Percentiles rank a stretch among this genome's conserved stretches.
Evolutionary conservation across 2,797 vertebrate genomes (phyloP).

Genomic region (Amazona ochrocephala): DNA sequence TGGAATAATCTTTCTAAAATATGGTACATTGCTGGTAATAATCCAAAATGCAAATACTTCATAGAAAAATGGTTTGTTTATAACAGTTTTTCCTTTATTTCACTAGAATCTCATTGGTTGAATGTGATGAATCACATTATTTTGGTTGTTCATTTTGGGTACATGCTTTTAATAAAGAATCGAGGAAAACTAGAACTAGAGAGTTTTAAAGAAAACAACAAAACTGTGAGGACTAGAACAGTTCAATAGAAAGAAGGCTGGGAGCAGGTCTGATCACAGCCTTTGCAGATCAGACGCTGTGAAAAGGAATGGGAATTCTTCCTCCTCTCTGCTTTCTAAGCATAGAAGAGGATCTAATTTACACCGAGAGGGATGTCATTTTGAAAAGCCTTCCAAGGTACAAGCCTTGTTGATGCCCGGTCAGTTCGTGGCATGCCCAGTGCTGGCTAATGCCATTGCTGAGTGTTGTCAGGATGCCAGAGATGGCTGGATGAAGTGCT

Average conservation of each 20-base stretch:
- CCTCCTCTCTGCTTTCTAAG: not conserved
- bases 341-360: not conserved
- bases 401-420: too few relatives aligned
- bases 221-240: not conserved
- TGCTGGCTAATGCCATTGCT: not conserved
- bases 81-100: not conserved
- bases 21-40: not conserved
- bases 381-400: not conserved
- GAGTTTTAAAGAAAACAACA: not conserved
- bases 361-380: not conserved
- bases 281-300: not conserved
- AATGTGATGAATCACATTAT: not conserved
- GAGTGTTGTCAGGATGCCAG: not conserved
- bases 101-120: not conserved
- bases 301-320: not conserved
- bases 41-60: not conserved
- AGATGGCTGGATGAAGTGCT: not conserved
- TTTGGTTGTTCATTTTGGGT: not conserved
- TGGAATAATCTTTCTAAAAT: not conserved
- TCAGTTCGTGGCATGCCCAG: not conserved
- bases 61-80: not conserved
- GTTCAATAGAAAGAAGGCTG: not conserved
- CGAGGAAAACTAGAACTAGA: not conserved
- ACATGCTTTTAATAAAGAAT: not conserved
- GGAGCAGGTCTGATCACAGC: not conserved